Evolutionary conservation across 2,888 invertebrate genomes (phyloP).

Genomic region (Heliconius ismenius): DNA sequence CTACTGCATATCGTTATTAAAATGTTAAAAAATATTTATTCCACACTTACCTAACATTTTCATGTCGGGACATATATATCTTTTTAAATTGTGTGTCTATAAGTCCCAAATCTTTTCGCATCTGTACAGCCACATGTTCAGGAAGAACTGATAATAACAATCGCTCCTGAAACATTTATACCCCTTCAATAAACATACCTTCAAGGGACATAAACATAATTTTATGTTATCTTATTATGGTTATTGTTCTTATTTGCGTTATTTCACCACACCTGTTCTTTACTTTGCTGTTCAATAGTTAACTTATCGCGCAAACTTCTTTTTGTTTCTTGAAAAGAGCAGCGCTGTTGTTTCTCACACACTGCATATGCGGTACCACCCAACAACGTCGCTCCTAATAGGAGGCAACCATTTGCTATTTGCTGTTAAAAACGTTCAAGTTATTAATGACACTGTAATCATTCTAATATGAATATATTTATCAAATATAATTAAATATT

Average conservation of each 20-base stretch:
- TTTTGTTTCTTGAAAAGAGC: constrained; percentile 94
- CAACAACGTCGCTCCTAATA: constrained; percentile 87
- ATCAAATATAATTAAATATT: not conserved
- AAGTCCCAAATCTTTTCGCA: constrained; percentile 95
- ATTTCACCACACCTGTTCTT: constrained; percentile 87
- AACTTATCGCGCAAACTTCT: constrained; percentile 95
- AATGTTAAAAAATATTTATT: not conserved
- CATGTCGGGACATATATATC: constrained; percentile 98
- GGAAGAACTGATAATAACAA: constrained; percentile 95
- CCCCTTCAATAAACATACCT: not conserved
- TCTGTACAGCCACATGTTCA: constrained; percentile 97
- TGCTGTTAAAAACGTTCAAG: constrained; percentile 76
- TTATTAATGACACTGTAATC: not conserved
- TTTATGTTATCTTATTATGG: not conserved
- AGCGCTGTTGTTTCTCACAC: constrained; percentile 93
- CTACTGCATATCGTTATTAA: not conserved
- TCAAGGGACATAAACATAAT: not conserved
- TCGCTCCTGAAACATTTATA: constrained; percentile 86
- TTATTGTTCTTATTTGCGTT: not conserved
- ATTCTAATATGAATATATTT: not conserved
- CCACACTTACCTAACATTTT: constrained; percentile 92
- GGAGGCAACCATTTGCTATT: constrained; percentile 86
- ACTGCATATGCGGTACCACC: constrained; percentile 84
- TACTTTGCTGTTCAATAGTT: constrained; percentile 95
- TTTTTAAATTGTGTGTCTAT: constrained; percentile 97